A percentile compares a stretch with the other conserved stretches of the same genome.
phyloP scores from a whole-genome alignment of 2,113 vertebrate species.

The Neotragus pygmaeus region DNA sequence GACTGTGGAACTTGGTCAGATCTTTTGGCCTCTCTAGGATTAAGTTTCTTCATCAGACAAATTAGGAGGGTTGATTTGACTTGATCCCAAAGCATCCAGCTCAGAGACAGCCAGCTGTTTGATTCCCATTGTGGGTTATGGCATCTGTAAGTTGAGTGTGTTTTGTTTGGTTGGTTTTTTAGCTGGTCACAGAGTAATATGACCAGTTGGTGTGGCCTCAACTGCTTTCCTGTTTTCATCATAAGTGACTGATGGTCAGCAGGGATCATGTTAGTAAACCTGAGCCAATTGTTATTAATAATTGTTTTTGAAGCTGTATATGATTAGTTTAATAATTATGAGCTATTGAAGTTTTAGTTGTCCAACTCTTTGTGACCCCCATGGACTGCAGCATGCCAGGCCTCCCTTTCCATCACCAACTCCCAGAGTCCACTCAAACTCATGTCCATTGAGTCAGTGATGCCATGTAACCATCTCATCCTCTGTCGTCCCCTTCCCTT shows the following conservation, averaged over 20 bases:
- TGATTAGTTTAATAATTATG: background rate
- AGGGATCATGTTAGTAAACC: background rate
- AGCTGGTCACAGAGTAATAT: background rate
- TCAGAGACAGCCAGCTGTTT: background rate
- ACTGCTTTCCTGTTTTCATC: background rate
- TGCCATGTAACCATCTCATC: background rate
- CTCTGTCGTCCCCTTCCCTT: background rate
- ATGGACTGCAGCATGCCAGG: background rate
- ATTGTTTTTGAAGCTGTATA: background rate
- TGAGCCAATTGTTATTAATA: background rate
- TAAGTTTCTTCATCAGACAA: background rate
- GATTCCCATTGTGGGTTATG: background rate
- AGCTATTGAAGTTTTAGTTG: background rate
- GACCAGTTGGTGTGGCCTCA: background rate
- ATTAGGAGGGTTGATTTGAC: background rate
- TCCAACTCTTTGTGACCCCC: background rate
- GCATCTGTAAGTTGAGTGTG: background rate
- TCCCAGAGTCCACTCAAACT: background rate
- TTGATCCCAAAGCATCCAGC: background rate
- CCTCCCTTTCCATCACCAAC: background rate
- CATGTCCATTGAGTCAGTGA: background rate
- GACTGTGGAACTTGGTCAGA: background rate
- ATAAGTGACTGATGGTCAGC: background rate
- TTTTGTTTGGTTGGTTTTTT: conserved; percentile 4
- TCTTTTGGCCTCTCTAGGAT: background rate